Base-by-base conservation (phyloP, 2,888 invertebrate genomes). In the Tridacna crocea region DNA sequence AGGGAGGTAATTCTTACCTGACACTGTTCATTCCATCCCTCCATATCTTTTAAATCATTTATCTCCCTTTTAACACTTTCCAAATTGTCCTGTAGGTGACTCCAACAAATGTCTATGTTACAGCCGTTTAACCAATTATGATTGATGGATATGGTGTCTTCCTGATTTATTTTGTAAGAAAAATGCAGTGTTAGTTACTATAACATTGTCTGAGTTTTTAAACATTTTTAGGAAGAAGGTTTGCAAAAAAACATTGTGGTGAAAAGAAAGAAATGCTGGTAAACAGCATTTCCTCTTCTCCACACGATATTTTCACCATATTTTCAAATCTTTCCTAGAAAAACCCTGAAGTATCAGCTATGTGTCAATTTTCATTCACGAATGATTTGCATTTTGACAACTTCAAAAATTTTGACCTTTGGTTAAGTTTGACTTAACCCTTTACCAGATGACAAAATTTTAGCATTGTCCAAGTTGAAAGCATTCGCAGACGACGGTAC, bases 101-200 rank as follows among this genome's bases (percentile, higher is more conserved):
- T 90, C 97, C 97, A 98, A 90, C 98, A 96, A 65, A 95, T 94
- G 79, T 95, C 94, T 84, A 98, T 95, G 93, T 99, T 99, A 92
- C 97, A 97, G 0, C 96, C 97, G 95, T 99, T 99, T 80, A 99
- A 96, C 98, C 99, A 99, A 94, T 99, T 99, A 94, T 99, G 99
- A 95, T 99, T 99, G 70, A 99, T 96, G 0, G 99, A 99, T 91
- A 99, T 97, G 6, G 99, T 98, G 93, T 99, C 97, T 84, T 97
- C 96, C 96, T 96, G 87, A 10, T 88, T 10, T n/a, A 4, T 36
- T 66, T 4, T 15, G 24, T n/a, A n/a, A 58, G 10, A 2, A 58
- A 10, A 58, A 58, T 6, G 58, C 17, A 58, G 36, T 36, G 36
- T 36, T 36, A 36, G 36, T 36, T 8, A 36, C 36, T 8, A 36